phyloP scores from a whole-genome alignment of 2,888 invertebrate genomes.

The Xylophagus ater region DNA sequence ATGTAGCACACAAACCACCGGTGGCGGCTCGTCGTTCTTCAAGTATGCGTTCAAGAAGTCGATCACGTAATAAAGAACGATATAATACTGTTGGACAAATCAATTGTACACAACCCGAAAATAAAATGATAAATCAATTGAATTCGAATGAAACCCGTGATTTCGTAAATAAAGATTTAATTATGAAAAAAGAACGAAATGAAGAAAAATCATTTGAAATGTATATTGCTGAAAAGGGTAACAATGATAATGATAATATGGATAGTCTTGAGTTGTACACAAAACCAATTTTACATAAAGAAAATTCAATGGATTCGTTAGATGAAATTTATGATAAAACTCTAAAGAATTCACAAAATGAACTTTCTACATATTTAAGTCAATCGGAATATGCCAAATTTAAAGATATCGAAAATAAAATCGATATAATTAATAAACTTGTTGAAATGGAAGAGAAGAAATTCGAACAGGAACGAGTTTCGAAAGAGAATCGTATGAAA shows the following conservation, averaged over 20 bases:
- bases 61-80: conserved; percentile 38
- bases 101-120: conserved; percentile 33
- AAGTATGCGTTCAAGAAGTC: conserved; percentile 47
- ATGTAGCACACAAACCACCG: conserved; percentile 62
- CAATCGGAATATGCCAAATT: conserved; percentile 50
- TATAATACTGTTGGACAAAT: conserved; percentile 38
- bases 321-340: conserved; percentile 31
- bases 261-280: conserved; percentile 48
- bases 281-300: conserved; percentile 23
- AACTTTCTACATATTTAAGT: conserved; percentile 22
- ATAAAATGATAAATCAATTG: conserved; percentile 28
- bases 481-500: conserved; percentile 50
- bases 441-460: conserved; percentile 58
- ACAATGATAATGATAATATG: conserved; percentile 50
- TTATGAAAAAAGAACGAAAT: conserved; percentile 33
- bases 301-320: conserved; percentile 39
- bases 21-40: conserved; percentile 58
- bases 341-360: conserved; percentile 34
- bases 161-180: conserved; percentile 26
- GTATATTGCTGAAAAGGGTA: conserved; percentile 49
- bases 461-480: conserved; percentile 50
- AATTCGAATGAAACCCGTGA: conserved; percentile 11
- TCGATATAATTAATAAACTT: conserved; percentile 57
- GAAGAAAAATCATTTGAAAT: conserved; percentile 50
- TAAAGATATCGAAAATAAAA: conserved; percentile 55